Base-by-base conservation (phyloP, 1,140 invertebrate species). In the Aricia agestis region DNA sequence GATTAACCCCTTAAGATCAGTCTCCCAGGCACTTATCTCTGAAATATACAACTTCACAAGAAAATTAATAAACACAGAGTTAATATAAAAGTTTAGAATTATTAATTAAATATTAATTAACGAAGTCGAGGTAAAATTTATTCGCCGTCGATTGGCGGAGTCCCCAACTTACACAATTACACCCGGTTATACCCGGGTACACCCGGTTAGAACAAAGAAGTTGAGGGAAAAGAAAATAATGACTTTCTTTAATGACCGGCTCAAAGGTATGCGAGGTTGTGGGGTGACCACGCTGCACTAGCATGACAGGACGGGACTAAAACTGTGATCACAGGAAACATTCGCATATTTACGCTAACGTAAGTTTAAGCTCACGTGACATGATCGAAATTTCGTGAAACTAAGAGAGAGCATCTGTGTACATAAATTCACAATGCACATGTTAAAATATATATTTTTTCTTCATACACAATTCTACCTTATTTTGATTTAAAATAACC, bases 131-230 rank as follows among this genome's bases (percentile, higher is more conserved):
- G 59, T 45, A 70, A 70, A 58, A 79, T 72, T 77, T 77, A 75
- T 76, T 76, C 75, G 76, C 72, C 71, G 73, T 57, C 73, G 72
- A 76, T 79, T 67, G 70, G 36, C 52, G 36, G 66, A 68, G 45
- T 67, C 69, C 66, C 73, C 63, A 81, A 81, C 80, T 81, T 81
- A 63, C 74, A 76, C 80, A 81, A 81, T 81, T 80, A 79, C 77
- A 79, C 75, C 72, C 76, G 80, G 66, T 77, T 75, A 73, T 36
- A 6, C 36, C 36, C 36, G 36, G 36, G 36, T 79, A 79, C 78
- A 79, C 75, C 72, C 76, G 80, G 66, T 79, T 75, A 73, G 71
- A 76, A 74, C 69, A 76, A 78, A 78, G 76, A 79, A 77, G 74
- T 67, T 68, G 72, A 32, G 68, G 25, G 71, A 69, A 69, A 78